These are phyloP conservation scores for Heliconius ismenius DNA, from an alignment of 2,888 invertebrate genomes.

Conservation along the genomic window DNA sequence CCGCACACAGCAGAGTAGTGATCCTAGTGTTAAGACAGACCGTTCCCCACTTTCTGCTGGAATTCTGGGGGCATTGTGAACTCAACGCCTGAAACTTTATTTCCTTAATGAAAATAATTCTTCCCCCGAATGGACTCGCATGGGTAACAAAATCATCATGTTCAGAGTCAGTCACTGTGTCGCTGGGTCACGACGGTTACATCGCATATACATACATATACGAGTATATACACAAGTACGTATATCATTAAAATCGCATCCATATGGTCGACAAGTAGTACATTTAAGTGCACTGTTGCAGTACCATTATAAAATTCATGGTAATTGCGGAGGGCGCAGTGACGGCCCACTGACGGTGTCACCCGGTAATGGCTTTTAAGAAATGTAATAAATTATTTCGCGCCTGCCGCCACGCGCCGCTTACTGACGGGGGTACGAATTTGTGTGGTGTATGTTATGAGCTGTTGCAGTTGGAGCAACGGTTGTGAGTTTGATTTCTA, in stretches of 20 bases:
- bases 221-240: neutral
- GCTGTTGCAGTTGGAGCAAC: neutral
- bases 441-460: conserved; percentile 49
- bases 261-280: neutral
- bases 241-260: neutral
- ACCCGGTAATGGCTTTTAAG: conserved; percentile 80
- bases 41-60: too few relatives aligned
- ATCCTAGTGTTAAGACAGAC: too few relatives aligned
- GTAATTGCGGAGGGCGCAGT: conserved; percentile 70
- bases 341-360: conserved; percentile 74
- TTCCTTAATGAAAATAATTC: too few relatives aligned
- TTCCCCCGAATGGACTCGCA: too few relatives aligned
- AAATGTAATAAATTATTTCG: conserved; percentile 80
- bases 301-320: conserved; percentile 62
- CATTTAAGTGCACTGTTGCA: conserved; percentile 11
- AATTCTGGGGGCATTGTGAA: too few relatives aligned
- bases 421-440: conserved; percentile 69
- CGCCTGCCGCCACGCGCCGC: conserved; percentile 54
- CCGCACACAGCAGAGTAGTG: too few relatives aligned
- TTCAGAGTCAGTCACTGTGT: too few relatives aligned
- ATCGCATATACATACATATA: neutral
- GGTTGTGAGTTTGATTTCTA: too few relatives aligned
- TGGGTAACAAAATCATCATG: too few relatives aligned
- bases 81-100: too few relatives aligned
- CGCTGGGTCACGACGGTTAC: too few relatives aligned